Evolutionary conservation across 1,140 invertebrate species (phyloP), one percentile per base, ranked within the genome.

Genomic region (Mercenaria mercenaria): DNA sequence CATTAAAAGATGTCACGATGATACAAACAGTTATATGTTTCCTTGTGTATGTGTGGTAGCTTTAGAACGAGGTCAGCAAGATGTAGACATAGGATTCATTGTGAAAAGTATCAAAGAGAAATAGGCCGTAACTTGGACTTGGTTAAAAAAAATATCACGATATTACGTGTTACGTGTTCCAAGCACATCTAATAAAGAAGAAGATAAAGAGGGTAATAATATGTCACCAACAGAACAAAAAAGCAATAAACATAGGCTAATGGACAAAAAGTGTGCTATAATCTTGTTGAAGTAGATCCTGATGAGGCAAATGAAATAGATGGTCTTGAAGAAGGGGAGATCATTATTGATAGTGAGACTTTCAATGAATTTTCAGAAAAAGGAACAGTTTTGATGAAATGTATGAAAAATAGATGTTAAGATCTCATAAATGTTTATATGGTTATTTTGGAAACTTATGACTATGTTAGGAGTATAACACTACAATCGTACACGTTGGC

Each of bases 11-110:
- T 79, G 76, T 23, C 76, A 79, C 56, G 76, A 79, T 13, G 29
- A 72, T 10, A 39, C 37, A 72, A 43, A 50, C 8, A 41, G 41
- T 13, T 47, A 47, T 11, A 13, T 52, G 23, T 56, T 79, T 20
- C 23, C 26, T 10, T 79, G 76, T 56, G 47, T 56, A 15, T 79
- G 76, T 79, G 50, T 18, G 29, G 13, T 37, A 34, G 47, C 47
- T 79, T 56, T 56, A 79, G 56, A 50, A 79, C 76, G 18, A 50
- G 76, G 26, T 50, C 76, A 1, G 47, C 76, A 37, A 79, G 76
- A 37, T 79, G 76, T 39, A 26, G 76, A n/a, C 76, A 79, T 50
- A 50, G 76, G 34, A 13, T 52, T 3, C 18, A 56, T 15, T 79
- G 76, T 79, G 76, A 79, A 77, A 64, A 29, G 6, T 64, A 64